These are phyloP conservation scores for Anisognathus igniventris DNA, from an alignment of 2,797 vertebrate genomes.

Conservation along the genomic window DNA sequence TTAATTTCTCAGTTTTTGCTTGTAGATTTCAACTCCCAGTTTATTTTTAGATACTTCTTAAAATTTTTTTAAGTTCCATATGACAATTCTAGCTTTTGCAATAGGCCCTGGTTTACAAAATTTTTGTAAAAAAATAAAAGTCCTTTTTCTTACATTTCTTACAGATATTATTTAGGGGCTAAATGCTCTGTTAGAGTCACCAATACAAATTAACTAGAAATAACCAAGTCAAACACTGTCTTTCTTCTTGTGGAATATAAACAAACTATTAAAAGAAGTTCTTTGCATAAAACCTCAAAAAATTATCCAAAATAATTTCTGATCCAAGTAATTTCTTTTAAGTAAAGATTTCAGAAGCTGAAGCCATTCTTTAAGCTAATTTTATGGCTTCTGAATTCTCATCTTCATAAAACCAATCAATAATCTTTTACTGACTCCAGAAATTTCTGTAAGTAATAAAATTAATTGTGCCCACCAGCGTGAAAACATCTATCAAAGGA, in stretches of 20 bases:
- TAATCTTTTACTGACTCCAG: background rate
- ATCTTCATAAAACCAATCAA: background rate
- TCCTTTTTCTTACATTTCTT: background rate
- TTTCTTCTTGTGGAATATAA: background rate
- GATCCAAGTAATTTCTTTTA: background rate
- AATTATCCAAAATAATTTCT: background rate
- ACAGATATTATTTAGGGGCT: background rate
- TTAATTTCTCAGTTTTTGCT: background rate
- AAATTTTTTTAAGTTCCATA: background rate
- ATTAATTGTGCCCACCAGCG: rapidly evolving
- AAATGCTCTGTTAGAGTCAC: background rate
- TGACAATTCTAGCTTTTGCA: background rate
- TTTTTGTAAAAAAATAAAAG: background rate
- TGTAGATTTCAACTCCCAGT: background rate
- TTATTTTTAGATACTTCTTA: background rate
- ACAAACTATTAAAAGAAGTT: background rate
- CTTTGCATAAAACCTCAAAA: background rate
- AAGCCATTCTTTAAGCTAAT: background rate
- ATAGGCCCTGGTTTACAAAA: background rate
- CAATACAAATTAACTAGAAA: background rate
- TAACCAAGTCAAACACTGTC: background rate
- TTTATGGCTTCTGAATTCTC: background rate
- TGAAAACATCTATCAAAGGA: background rate
- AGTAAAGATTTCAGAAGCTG: background rate
- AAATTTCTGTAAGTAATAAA: background rate